phyloP scores from a whole-genome alignment of 1,140 invertebrate genomes.

The Asbolus verrucosus region DNA sequence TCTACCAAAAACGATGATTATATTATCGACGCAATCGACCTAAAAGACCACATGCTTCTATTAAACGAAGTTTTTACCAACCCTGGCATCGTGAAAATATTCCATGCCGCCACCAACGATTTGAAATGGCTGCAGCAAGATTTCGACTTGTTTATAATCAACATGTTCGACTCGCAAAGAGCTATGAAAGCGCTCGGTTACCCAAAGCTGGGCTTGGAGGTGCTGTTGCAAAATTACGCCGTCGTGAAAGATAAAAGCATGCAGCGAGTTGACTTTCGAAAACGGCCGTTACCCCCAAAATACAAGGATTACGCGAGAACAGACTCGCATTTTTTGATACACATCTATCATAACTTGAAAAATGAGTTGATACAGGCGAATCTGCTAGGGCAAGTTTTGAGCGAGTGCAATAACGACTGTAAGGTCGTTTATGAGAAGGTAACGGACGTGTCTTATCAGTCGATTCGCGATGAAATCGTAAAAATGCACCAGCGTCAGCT shows the following conservation, averaged over 20 bases:
- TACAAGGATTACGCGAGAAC: constrained; percentile 88
- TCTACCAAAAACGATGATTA: constrained; percentile 89
- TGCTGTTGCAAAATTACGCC: constrained; percentile 71
- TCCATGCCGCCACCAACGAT: constrained; percentile 92
- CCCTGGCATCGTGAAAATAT: constrained; percentile 90
- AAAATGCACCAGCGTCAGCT: constrained; percentile 23
- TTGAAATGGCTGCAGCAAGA: constrained; percentile 95
- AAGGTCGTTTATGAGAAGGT: background rate
- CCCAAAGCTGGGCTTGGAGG: constrained; percentile 78
- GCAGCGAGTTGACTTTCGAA: background rate
- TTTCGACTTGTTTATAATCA: constrained; percentile 93
- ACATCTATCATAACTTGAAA: constrained; percentile 86
- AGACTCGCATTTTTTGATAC: constrained; percentile 95
- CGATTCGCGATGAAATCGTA: constrained; percentile 1
- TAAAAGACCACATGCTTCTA: constrained; percentile 83
- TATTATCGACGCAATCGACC: constrained; percentile 86
- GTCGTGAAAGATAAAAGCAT: constrained; percentile 1
- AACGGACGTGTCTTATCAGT: constrained; percentile 6
- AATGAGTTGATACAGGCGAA: constrained; percentile 72
- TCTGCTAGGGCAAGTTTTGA: background rate
- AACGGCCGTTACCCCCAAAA: constrained; percentile 82
- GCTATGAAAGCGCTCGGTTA: constrained; percentile 82
- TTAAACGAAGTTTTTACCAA: constrained; percentile 94
- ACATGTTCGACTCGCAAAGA: constrained; percentile 95
- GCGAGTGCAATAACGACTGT: constrained; percentile 1